Evolutionary conservation across 2,113 vertebrate genomes (phyloP).

Genomic region (Gavialis gangeticus): DNA sequence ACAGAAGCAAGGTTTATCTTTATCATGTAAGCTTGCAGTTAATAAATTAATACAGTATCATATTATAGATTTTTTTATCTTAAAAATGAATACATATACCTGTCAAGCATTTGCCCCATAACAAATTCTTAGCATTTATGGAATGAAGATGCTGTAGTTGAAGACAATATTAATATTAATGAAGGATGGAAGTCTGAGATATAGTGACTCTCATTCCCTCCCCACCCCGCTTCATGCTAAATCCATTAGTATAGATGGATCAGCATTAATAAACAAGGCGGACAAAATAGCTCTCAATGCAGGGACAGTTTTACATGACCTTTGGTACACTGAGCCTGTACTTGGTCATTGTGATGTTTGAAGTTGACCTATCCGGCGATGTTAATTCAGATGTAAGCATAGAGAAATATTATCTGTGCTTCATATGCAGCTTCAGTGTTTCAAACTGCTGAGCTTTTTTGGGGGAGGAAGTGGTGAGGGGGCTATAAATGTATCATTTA

Average conservation of each 20-base stretch:
- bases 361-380: constrained; percentile 32
- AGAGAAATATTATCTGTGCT: not conserved
- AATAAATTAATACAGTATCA: not conserved
- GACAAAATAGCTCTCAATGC: constrained; percentile 67
- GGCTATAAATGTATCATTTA: not conserved
- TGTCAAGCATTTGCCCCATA: constrained; percentile 55
- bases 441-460: not conserved
- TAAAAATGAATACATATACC: not conserved
- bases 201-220: constrained; percentile 64
- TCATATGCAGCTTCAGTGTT: not conserved
- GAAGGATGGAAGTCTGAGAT: constrained; percentile 75
- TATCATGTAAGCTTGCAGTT: not conserved
- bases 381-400: constrained; percentile 13
- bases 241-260: constrained; percentile 81
- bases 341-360: not conserved
- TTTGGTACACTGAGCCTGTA: not conserved
- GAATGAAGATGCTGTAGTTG: constrained; percentile 43
- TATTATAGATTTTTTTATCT: not conserved
- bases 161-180: constrained; percentile 81
- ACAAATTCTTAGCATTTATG: constrained; percentile 58
- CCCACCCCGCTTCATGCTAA: constrained; percentile 72
- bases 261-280: constrained; percentile 78
- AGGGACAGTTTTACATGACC: constrained; percentile 69
- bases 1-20: constrained; percentile 26
- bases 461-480: not conserved